Base-by-base conservation (phyloP, 2,113 vertebrate species). In the Pimephales promelas region DNA sequence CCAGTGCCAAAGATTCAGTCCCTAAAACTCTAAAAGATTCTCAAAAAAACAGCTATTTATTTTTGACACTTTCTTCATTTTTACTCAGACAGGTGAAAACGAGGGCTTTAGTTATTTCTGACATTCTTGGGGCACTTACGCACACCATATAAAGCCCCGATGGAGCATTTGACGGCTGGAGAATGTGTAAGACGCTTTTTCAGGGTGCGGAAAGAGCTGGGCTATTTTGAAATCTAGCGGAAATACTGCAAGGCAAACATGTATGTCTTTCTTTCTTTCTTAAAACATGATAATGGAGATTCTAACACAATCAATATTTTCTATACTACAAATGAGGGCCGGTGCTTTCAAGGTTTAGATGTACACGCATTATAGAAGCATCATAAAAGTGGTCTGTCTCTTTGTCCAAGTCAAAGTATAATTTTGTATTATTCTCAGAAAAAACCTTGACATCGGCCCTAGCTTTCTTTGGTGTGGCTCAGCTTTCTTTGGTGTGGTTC, bases 61-160 rank as follows among this genome's bases (percentile, higher is more conserved):
- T 43, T 54, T 76, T 74, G 62, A 59, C 62, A 49, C 34, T 18
- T 36, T n/a, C 59, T 43, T 61, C 31, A 40, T 26, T 72, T 49
- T 81, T 68, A 47, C 72, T 68, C 49, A 68, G 74, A 83, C 79
- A 75, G 22, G 28, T 64, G 28, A 13, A 72, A 77, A 78, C 9
- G 26, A 45, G 18, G 28, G 2, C 26, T 49, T 31, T 1, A 34
- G 24, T 43, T 45, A 5, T 26, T 28, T 47, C 4, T 52, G 72
- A 74, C 72, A 28, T 52, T 74, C 72, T 31, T 20, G 16, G 45
- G 43, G 47, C 47, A 49, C 72, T 74, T 74, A 74, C 1, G 0
- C 3, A 49, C 47, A 52, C 47, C 52, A 26, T 18, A 74, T 16
- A 52, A 74, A 31, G 72, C 72, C 18, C 47, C 52, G 72, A 49